Base-by-base conservation (phyloP, 2,888 invertebrate species). In the Lasioglossum oenotherae region DNA sequence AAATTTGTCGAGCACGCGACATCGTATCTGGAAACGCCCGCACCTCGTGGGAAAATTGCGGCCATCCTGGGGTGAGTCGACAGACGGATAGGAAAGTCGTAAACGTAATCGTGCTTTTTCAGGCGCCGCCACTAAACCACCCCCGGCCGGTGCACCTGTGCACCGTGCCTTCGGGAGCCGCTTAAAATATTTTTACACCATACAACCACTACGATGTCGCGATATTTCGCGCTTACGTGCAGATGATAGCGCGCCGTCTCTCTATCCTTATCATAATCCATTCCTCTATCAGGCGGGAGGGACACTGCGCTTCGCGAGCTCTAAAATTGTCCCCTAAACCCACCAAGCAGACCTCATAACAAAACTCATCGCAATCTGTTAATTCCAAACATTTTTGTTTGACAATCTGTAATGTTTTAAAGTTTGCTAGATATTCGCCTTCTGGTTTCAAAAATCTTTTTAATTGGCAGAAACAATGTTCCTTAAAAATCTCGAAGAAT, bases 71-170 rank as follows among this genome's bases (percentile, higher is more conserved):
- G 83, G 78, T 67, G 82, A 71, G 74, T 23, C 84, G 83, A 85
- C 84, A 84, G 79, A 84, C 74, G 79, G 79, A 80, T 84, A 80
- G 82, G 88, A 84, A 90, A 91, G 87, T 90, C 85, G 88, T 90
- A 90, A 90, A 90, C 87, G 91, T 91, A 91, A 91, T 91, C 91
- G 91, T 91, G 91, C 91, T 91, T 91, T 91, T 89, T 91, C 91
- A 91, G 91, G 91, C 91, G 83, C 78, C 83, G 84, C 85, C 84
- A 82, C 85, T 90, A 91, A 88, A 87, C 87, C 88, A 74, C 57
- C 85, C 79, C 77, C 60, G 69, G 14, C 64, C 75, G n/a, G 41
- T 23, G 31, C 67, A 57, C 60, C 80, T 49, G 60, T 53, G 53
- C 78, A 49, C 71, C 86, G 80, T 78, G 74, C 86, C 85, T 85